phyloP scores from a whole-genome alignment of 2,888 invertebrate species.

The Seira musarum region DNA sequence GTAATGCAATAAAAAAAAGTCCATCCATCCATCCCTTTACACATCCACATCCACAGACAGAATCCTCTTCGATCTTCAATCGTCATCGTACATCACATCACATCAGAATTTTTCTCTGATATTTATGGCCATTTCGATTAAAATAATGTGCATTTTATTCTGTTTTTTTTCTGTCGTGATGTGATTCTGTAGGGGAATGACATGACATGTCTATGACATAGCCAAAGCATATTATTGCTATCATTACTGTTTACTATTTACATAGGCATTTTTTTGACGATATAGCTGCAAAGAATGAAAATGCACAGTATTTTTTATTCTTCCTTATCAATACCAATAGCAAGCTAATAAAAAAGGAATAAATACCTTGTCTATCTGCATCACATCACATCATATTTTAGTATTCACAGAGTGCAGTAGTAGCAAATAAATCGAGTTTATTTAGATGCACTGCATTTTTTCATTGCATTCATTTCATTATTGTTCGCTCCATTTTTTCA shows the following conservation, averaged over 20 bases:
- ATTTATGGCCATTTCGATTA: neutral
- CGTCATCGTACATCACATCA: conserved; percentile 10
- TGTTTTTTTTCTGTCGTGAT: conserved; percentile 9
- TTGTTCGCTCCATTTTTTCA: neutral
- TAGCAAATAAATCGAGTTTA: no score
- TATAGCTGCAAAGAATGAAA: neutral
- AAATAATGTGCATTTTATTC: conserved; percentile 7
- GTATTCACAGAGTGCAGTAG: no score
- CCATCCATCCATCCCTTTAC: neutral
- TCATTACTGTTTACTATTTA: neutral
- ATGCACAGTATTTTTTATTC: neutral
- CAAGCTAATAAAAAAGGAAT: no score
- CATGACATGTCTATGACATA: conserved; percentile 9
- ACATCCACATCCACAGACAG: no score
- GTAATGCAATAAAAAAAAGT: neutral
- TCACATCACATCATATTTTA: neutral
- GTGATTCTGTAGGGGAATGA: neutral
- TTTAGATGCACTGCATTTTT: neutral
- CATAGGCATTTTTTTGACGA: neutral
- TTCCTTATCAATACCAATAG: conserved; percentile 2
- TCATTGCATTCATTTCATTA: neutral
- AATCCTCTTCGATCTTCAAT: neutral
- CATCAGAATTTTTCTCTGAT: neutral
- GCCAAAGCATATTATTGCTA: neutral
- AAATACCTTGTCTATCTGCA: neutral